phyloP scores from a whole-genome alignment of 2,888 invertebrate genomes.

The Amaurobius ferox region DNA sequence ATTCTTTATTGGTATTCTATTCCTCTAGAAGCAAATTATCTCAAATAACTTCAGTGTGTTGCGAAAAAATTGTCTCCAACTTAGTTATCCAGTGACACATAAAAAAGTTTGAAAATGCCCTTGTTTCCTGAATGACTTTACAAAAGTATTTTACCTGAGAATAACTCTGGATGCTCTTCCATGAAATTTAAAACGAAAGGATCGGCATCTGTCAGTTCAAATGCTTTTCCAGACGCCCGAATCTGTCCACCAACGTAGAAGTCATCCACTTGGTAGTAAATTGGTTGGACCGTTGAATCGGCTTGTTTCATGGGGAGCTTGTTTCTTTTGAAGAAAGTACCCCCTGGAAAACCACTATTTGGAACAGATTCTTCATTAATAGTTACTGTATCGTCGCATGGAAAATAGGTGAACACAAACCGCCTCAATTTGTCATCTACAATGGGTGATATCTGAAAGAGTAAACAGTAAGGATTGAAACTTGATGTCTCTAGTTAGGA shows the following conservation, averaged over 20 bases:
- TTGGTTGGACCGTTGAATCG: conserved; percentile 83
- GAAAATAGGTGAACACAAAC: conserved; percentile 86
- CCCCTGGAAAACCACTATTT: conserved; percentile 87
- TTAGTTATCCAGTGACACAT: no score
- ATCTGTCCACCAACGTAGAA: conserved; percentile 87
- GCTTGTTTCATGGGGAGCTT: conserved; percentile 84
- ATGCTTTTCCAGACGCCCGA: conserved; percentile 85
- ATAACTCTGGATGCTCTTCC: conserved; percentile 77
- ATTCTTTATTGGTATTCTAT: no score
- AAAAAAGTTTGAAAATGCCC: no score
- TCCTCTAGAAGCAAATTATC: no score
- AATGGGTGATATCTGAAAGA: conserved; percentile 78
- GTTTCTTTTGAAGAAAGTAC: conserved; percentile 85
- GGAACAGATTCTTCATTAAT: conserved; percentile 85
- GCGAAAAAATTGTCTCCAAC: no score
- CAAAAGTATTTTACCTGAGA: conserved; percentile 77
- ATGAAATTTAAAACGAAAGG: conserved; percentile 87
- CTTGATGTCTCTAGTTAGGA: no score
- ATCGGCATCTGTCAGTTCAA: conserved; percentile 88
- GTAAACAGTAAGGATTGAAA: no score
- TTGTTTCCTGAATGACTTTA: no score
- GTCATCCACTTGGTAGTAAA: conserved; percentile 87
- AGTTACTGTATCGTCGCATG: conserved; percentile 86
- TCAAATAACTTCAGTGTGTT: no score
- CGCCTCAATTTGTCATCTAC: conserved; percentile 86